Base-by-base conservation (phyloP, 2,797 vertebrate species). In the Tragopan temminckii region DNA sequence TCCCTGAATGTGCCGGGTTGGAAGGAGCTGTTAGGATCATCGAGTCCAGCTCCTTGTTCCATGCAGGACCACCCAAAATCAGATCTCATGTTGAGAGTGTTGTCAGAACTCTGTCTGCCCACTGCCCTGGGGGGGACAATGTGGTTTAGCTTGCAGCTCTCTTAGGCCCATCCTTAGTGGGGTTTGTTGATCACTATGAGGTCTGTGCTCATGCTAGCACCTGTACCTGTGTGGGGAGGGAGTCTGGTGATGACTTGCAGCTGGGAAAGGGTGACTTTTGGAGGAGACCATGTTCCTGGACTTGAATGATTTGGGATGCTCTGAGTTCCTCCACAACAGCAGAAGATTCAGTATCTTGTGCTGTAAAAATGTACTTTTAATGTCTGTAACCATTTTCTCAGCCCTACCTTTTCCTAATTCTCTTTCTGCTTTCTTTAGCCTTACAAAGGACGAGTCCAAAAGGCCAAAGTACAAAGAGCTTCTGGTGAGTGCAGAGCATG, bases 381-480 rank as follows among this genome's bases (percentile, higher is more conserved):
- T 63, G 15, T 74, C 67, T 94, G 42, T 77, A 62, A 21, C 8
- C 4, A 35, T 70, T 86, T 38, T 29, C 33, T 16, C 45, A 19
- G 3, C 42, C 43, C 52, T 36, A 45, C n/a, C 1, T 88, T 77
- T 52, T 87, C 35, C 89, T 94, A 91, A 95, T 87, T 78, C 46
- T 87, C 61, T 95, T 95, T 95, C 42, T 95, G 63, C 62, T 97
- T 74, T 94, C 95, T 97, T 95, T 48, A 99, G 99, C 99, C 99
- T 99, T 98, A 99, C 99, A 68, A 99, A 99, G 98, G 99, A 99
- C 61, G 99, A 99, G 95, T 99, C 99, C 80, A 99, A 99, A 98
- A 99, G 99, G 99, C 99, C 99, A 98, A 99, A 99, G 98, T 99
- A 99, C 98, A 99, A 98, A 97, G 99, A 99, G 97, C 99, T 99